Conservation (phyloP, 2,888 invertebrate species). For the Zaprionus lineosus region DNA sequence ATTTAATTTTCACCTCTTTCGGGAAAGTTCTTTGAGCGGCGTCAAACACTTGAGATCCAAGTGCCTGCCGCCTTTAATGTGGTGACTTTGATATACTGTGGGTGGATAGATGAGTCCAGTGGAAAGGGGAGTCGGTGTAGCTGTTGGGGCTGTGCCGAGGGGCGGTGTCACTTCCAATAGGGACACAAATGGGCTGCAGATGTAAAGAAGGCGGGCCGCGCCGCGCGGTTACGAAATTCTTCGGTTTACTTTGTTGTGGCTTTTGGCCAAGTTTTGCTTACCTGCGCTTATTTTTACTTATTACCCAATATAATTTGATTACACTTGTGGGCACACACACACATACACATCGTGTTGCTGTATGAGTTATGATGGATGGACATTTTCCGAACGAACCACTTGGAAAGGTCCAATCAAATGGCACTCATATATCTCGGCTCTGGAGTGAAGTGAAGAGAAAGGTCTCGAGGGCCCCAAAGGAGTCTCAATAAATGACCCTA, state of each 20-base stretch:
- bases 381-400: slow-evolving; percentile 29
- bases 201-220: no score
- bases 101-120: no score
- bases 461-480: neutral
- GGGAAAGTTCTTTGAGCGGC: slow-evolving; percentile 27
- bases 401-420: slow-evolving; percentile 55
- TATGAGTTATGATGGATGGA: slow-evolving; percentile 48
- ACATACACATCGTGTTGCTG: neutral
- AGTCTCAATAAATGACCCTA: slow-evolving; percentile 44
- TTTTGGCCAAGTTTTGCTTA: slow-evolving; percentile 33
- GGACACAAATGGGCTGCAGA: no score
- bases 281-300: slow-evolving; percentile 25
- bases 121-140: neutral
- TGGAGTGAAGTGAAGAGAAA: neutral
- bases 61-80: slow-evolving; percentile 59
- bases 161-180: no score
- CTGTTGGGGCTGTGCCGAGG: no score
- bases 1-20: slow-evolving; percentile 41
- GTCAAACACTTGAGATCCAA: slow-evolving; percentile 25
- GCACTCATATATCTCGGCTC: slow-evolving; percentile 53
- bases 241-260: slow-evolving; percentile 63
- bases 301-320: slow-evolving; percentile 57
- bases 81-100: slow-evolving; percentile 35
- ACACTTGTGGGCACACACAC: slow-evolving; percentile 12
- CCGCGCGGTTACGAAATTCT: slow-evolving; percentile 52